Conservation (phyloP, 1,140 invertebrate species). For the Gerris buenoi region DNA sequence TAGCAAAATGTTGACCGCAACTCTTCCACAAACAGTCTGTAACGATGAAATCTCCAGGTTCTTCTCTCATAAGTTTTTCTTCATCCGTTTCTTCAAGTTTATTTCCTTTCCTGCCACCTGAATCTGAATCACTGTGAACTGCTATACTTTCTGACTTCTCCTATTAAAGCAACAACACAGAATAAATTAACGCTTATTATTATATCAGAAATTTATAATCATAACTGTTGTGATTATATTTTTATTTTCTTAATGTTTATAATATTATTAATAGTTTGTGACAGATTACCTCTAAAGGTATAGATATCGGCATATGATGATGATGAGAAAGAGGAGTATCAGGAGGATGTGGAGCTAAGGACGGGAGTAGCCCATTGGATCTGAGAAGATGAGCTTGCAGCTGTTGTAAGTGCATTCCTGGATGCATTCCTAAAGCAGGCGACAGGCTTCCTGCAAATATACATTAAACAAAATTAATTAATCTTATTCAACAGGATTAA, state of each 20-base stretch:
- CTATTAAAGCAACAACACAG: constrained; percentile 5
- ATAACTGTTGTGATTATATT: too few relatives aligned
- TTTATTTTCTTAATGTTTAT: too few relatives aligned
- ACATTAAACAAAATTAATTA: too few relatives aligned
- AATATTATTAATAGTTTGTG: too few relatives aligned
- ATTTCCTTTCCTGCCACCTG: constrained; percentile 1
- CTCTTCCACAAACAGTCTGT: constrained; percentile 96
- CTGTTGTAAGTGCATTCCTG: constrained; percentile 52
- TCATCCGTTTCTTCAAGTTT: constrained; percentile 13
- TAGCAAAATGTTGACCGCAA: constrained; percentile 78
- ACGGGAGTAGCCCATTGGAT: constrained; percentile 35
- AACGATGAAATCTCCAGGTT: constrained; percentile 89
- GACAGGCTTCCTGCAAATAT: constrained; percentile 37
- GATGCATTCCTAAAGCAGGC: constrained; percentile 50
- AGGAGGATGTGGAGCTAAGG: constrained; percentile 31
- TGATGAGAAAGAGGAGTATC: constrained; percentile 9
- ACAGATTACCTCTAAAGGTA: constrained; percentile 31
- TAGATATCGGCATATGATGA: constrained; percentile 17
- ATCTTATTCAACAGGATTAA: too few relatives aligned
- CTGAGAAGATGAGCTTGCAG: constrained; percentile 45
- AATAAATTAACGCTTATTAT: too few relatives aligned
- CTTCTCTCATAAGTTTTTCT: constrained; percentile 42
- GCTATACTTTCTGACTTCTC: constrained; percentile 14
- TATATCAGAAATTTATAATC: too few relatives aligned
- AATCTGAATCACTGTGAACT: constrained; percentile 8